These are phyloP conservation scores for Mythimna loreyi DNA, from an alignment of 2,888 invertebrate species.

Conservation along the genomic window DNA sequence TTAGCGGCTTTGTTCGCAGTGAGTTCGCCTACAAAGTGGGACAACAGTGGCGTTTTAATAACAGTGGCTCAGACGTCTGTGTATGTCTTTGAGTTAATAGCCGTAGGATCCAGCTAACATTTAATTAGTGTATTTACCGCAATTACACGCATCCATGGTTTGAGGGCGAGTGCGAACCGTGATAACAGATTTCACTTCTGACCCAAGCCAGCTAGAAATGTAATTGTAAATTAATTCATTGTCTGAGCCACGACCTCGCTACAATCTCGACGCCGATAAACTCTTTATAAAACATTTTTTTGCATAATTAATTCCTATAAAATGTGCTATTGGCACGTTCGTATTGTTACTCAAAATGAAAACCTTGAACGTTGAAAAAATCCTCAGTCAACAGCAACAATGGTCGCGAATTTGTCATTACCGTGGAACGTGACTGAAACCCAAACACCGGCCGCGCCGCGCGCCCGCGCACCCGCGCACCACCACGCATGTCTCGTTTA, in stretches of 20 bases:
- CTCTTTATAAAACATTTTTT: constrained; percentile 71
- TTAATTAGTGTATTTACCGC: constrained; percentile 86
- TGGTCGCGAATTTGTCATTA: constrained; percentile 87
- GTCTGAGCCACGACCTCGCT: constrained; percentile 73
- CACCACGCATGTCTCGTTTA: constrained; percentile 80
- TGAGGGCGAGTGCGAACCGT: constrained; percentile 79
- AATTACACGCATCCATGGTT: constrained; percentile 89
- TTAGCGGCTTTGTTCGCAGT: constrained; percentile 41
- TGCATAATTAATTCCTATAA: constrained; percentile 83
- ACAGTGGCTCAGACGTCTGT: constrained; percentile 51
- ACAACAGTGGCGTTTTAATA: constrained; percentile 53
- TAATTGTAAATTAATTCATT: constrained; percentile 82
- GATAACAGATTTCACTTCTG: constrained; percentile 87
- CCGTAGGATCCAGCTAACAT: constrained; percentile 79
- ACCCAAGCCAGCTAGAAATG: constrained; percentile 81
- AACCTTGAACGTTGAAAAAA: constrained; percentile 85
- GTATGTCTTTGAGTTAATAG: constrained; percentile 74
- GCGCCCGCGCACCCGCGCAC: constrained; percentile 59
- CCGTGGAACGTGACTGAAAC: constrained; percentile 84
- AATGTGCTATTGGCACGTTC: constrained; percentile 86
- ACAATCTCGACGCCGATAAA: constrained; percentile 65
- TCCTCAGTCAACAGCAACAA: constrained; percentile 82
- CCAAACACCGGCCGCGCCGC: constrained; percentile 75
- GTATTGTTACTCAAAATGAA: constrained; percentile 82
- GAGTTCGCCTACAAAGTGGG: constrained; percentile 48